A percentile compares a stretch with the other conserved stretches of the same genome.
Conservation (phyloP, 2,113 vertebrate species). For the Tursiops truncatus region DNA sequence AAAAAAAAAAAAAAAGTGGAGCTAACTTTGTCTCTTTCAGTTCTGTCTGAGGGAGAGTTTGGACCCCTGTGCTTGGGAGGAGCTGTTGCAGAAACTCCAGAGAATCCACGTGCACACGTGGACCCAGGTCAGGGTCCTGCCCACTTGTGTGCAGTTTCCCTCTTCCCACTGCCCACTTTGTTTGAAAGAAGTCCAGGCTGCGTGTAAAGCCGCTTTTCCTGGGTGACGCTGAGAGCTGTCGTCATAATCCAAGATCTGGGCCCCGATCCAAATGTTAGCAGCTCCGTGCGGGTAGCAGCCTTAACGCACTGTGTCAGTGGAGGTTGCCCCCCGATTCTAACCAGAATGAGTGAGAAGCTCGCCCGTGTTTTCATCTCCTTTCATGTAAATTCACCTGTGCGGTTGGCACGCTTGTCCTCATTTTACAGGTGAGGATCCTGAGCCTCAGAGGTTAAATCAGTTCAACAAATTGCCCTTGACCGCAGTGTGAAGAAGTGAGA, state of each 20-base stretch:
- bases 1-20: background rate
- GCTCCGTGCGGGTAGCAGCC: background rate
- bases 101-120: rapidly evolving
- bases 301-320: background rate
- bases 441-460: background rate
- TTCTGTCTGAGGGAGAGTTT: background rate
- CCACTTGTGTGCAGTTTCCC: rapidly evolving
- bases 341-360: background rate
- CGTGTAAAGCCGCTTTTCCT: background rate
- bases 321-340: background rate
- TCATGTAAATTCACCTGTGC: background rate
- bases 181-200: background rate
- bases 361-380: background rate
- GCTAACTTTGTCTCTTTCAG: background rate
- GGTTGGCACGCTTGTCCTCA: background rate
- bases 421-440: background rate
- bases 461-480: background rate
- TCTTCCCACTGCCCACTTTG: background rate
- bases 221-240: background rate
- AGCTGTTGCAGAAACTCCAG: background rate
- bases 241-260: background rate
- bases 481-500: background rate
- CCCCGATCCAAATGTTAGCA: background rate
- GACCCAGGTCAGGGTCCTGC: background rate
- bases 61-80: background rate